Evolutionary conservation across 2,888 invertebrate species (phyloP).

Genomic region (Epistrophe grossulariae): DNA sequence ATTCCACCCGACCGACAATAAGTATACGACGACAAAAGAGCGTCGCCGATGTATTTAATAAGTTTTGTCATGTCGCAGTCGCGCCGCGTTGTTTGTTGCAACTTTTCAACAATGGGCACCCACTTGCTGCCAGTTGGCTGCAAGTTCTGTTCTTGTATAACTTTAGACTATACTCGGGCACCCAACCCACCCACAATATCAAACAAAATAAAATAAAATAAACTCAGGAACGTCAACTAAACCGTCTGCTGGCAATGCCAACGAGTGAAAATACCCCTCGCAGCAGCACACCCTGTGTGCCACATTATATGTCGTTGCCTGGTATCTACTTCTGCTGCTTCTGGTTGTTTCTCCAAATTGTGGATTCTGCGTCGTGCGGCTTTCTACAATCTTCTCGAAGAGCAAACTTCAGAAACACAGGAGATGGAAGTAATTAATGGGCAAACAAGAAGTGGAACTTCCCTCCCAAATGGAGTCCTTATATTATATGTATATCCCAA

Average conservation of each 20-base stretch:
- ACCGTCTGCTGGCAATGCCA: constrained; percentile 18
- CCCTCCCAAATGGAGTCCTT: constrained; percentile 56
- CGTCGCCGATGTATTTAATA: constrained; percentile 69
- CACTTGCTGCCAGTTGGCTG: constrained; percentile 75
- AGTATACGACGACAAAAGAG: constrained; percentile 35
- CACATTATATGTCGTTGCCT: constrained; percentile 27
- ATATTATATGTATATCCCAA: constrained; percentile 56
- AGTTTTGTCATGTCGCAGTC: constrained; percentile 74
- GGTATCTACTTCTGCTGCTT: constrained; percentile 39
- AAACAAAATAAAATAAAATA: constrained; percentile 12
- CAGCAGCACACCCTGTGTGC: constrained; percentile 49
- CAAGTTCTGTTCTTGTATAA: constrained; percentile 33
- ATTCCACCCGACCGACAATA: constrained; percentile 28
- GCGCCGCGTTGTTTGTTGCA: constrained; percentile 59
- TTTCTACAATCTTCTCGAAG: constrained; percentile 44
- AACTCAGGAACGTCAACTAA: constrained; percentile 32
- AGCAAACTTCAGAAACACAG: constrained; percentile 26
- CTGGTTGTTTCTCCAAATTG: constrained; percentile 50
- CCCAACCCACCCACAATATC: constrained; percentile 70
- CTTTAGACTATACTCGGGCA: constrained; percentile 38
- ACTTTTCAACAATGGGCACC: constrained; percentile 61
- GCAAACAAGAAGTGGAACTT: constrained; percentile 67
- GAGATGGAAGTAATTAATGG: constrained; percentile 64
- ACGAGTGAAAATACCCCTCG: constrained; percentile 13
- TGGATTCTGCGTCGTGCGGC: constrained; percentile 71